Evolutionary conservation across 2,797 vertebrate species (phyloP).

Genomic region (Pseudotriccus pelzelni): DNA sequence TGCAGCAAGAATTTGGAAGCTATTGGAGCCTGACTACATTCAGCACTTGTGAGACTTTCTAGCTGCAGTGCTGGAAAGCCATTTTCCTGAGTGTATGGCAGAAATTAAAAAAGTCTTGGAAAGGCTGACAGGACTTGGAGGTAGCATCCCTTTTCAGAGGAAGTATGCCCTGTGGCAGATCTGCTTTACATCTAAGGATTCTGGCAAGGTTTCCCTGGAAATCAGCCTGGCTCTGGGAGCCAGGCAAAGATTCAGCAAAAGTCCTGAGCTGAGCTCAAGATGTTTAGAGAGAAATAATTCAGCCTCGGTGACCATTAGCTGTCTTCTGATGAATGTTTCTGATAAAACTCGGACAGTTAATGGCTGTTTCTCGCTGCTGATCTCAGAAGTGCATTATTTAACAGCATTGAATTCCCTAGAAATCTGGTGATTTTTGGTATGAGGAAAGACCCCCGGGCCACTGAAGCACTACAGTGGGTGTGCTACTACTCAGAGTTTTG

Average conservation of each 20-base stretch:
- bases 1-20: background rate
- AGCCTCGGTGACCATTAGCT: accelerated
- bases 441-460: background rate
- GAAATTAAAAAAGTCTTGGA: background rate
- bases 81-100: background rate
- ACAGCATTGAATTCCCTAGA: background rate
- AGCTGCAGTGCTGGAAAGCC: background rate
- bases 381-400: background rate
- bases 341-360: background rate
- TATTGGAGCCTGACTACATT: background rate
- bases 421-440: background rate
- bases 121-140: background rate
- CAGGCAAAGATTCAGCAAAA: background rate
- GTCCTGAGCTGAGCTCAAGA: background rate
- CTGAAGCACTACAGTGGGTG: accelerated
- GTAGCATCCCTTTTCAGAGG: background rate
- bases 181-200: background rate
- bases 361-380: background rate
- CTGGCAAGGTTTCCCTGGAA: background rate
- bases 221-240: background rate
- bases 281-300: background rate
- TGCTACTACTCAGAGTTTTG: background rate
- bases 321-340: background rate
- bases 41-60: background rate
- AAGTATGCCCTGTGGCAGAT: background rate